Evolutionary conservation across 2,888 invertebrate species (phyloP).

Genomic region (Morinoia aosen): DNA sequence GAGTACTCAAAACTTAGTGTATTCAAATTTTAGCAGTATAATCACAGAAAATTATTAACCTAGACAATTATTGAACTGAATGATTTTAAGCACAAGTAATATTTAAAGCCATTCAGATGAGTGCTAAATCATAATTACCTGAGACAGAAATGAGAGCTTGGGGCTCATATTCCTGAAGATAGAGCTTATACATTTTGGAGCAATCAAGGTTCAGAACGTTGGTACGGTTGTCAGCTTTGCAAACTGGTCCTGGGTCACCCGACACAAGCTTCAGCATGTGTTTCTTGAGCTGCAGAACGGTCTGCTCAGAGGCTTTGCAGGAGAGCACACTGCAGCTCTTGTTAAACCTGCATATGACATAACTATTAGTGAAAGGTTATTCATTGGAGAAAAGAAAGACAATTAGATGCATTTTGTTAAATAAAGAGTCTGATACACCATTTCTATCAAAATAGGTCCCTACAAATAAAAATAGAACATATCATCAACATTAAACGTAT

Average conservation of each 20-base stretch:
- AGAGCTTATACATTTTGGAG: conserved; percentile 65
- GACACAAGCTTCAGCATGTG: conserved; percentile 66
- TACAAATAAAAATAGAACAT: no score
- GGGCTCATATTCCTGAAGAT: conserved; percentile 65
- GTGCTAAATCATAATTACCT: not conserved
- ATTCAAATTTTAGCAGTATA: no score
- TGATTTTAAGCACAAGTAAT: no score
- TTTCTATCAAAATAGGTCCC: no score
- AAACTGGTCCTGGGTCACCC: conserved; percentile 57
- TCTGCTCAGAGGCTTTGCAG: conserved; percentile 65
- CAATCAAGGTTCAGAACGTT: conserved; percentile 63
- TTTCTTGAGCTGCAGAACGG: conserved; percentile 65
- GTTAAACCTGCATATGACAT: conserved; percentile 6
- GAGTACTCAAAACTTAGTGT: no score
- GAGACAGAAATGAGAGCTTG: conserved; percentile 54
- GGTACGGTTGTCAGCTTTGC: conserved; percentile 60
- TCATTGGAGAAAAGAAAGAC: not conserved
- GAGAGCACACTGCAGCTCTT: conserved; percentile 62
- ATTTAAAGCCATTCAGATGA: not conserved
- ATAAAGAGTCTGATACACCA: no score
- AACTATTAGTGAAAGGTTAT: not conserved
- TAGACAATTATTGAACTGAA: no score
- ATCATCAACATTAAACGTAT: no score
- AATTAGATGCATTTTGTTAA: no score
- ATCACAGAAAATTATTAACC: no score